Evolutionary conservation across 2,113 vertebrate species (phyloP), one percentile per base, ranked within the genome.

Genomic region (pig (Sus scrofa)): DNA sequence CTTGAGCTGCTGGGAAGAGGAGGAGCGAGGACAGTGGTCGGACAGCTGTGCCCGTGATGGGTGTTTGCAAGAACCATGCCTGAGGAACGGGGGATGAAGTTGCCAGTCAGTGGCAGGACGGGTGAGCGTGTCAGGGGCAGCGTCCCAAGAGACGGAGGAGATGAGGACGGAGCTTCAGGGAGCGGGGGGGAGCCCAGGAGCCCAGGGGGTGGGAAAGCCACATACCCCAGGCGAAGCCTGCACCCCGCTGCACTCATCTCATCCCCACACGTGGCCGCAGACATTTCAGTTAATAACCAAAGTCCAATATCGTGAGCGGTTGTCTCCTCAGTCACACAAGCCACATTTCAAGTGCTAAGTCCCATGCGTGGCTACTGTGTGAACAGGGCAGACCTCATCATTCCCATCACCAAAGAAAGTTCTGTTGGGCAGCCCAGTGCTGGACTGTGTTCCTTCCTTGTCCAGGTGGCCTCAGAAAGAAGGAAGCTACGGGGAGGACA

Each of bases 131-230:
- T 60, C 26, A 44, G 34, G 39, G 34, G 26, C 9, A 9, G 65
- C 16, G 4, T 10, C 22, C 14, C 32, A 0, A 0, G 37, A 67
- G 73, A 9, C 9, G 0, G 13, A 52, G 0, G 3, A 14, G 34
- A 30, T 3, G 22, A 19, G 81, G 18, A 26, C 10, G 1, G 9
- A n/a, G 13, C 67, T n/a, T 32, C n/a, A 22, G 12, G 70, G 65
- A 14, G n/a, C 12, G 0, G 20, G 1, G 1, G 8, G 32, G 7
- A 9, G n/a, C 62, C 26, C 37, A 9, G 34, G 62, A 39, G 13
- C 24, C 32, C 2, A 19, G 24, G 19, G 10, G 44, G 81, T 5
- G 62, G 44, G 34, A 67, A 34, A 20, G 39, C 26, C n/a, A 9
- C 11, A 24, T 13, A 30, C 19, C 22, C 18, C 0, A 10, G 52